Evolutionary conservation across 2,797 vertebrate species (phyloP).

Genomic region (Melanogrammus aeglefinus): DNA sequence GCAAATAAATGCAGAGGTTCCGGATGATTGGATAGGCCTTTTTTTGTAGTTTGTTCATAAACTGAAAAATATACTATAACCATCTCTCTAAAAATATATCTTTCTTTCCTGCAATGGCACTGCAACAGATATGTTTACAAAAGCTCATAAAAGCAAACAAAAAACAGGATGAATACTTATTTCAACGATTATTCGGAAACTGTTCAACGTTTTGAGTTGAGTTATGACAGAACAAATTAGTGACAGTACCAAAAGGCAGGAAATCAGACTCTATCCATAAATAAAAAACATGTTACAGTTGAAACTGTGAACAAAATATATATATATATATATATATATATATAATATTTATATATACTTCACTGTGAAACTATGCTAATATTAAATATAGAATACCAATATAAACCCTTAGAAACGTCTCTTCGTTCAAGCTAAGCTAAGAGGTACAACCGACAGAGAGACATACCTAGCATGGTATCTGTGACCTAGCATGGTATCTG

Average conservation of each 20-base stretch:
- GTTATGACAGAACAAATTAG: slow-evolving; percentile 31
- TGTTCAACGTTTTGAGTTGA: slow-evolving; percentile 31
- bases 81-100: slow-evolving; percentile 45
- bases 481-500: no score
- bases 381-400: slow-evolving; percentile 43
- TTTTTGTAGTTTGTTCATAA: slow-evolving; percentile 75
- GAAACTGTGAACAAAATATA: slow-evolving; percentile 52
- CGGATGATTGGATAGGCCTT: slow-evolving; percentile 53
- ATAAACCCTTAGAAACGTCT: slow-evolving; percentile 39
- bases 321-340: slow-evolving; percentile 45
- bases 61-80: slow-evolving; percentile 66
- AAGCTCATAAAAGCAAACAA: neutral
- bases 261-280: slow-evolving; percentile 58
- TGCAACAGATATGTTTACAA: slow-evolving; percentile 36
- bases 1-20: slow-evolving; percentile 70
- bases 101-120: slow-evolving; percentile 48
- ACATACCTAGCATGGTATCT: neutral
- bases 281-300: slow-evolving; percentile 61
- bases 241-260: slow-evolving; percentile 53
- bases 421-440: neutral
- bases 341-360: slow-evolving; percentile 54
- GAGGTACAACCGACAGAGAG: neutral
- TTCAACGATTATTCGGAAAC: slow-evolving; percentile 25
- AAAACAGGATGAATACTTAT: neutral
- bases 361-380: slow-evolving; percentile 50